Evolutionary conservation across 2,888 invertebrate species (phyloP), one percentile per base, ranked within the genome.

Genomic region (Apodemia hepburni): DNA sequence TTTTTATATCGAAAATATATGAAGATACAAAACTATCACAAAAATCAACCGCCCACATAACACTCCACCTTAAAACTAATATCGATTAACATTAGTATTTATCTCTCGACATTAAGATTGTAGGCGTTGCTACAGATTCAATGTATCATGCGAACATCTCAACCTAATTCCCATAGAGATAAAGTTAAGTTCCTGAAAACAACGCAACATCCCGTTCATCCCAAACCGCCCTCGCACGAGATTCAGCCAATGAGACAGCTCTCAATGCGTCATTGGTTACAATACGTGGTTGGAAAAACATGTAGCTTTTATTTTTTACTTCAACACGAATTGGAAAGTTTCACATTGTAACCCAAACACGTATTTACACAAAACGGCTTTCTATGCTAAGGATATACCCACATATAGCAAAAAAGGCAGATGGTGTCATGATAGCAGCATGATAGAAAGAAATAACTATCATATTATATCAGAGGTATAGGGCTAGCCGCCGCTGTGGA

Each of bases 201-300:
- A 38, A 49, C 57, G 42, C 68, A 68, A 70, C 73, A 81, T 84
- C 82, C 81, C 79, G 74, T 72, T 75, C 71, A 77, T 82, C 78
- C 77, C 74, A 76, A 69, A 69, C 80, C 87, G 87, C 88, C 90
- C 85, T 74, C 73, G 69, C 66, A 33, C 64, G 64, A 66, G 64
- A 67, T 70, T 65, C 69, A 66, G 67, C 90, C 90, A 90, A 90
- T 89, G 66, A 73, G 73, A 73, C 65, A 49, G 65, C 63, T 59
- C 68, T 68, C 62, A 64, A 68, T 68, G 69, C 75, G 73, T 77
- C 80, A 89, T 91, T 91, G 90, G 90, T 83, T 87, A 87, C 85
- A 85, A 66, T 58, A 35, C 33, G 7, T 67, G 66, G 68, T 73
- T 75, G 74, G 73, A 75, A 81, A 83, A 83, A 81, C 79, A 79